Evolutionary conservation across 2,797 vertebrate genomes (phyloP), one percentile per base, ranked within the genome.

Genomic region (Tapirus indicus): DNA sequence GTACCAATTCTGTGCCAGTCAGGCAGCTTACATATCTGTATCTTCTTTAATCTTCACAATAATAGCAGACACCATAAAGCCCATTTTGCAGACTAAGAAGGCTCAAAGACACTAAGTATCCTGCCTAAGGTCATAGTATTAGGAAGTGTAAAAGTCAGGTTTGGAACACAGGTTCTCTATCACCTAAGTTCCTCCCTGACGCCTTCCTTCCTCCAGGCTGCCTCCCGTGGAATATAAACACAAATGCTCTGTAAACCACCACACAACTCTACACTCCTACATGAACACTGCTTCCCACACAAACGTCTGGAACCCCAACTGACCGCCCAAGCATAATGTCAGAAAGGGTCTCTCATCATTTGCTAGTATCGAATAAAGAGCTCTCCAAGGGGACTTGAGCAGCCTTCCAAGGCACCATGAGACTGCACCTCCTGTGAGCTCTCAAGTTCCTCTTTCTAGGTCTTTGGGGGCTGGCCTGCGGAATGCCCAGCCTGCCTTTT

Each of bases 361-460:
- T 54, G 32, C n/a, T 47, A 32, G 16, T 27, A 38, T 5, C 49
- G 25, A 94, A 72, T 56, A 17, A 96, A 94, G 72, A 87, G 23
- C 35, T 74, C 74, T 49, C 66, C 47, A 44, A 89, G 32, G 58
- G n/a, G 25, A 8, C 38, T 2, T 0, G 0, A 88, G 77, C 38
- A 72, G 75, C 41, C 27, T 49, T 97, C 92, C 83, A 38, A 44
- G 96, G 29, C 23, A 47, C 54, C 64, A 41, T 13, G 71, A 66
- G 27, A 68, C 77, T 54, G 3, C 18, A 25, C 47, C 44, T 93
- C 80, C 75, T 20, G 9, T 14, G 20, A 71, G 38, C 38, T 9
- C 71, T 95, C 52, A 23, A 1, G 20, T 89, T 91, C 82, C 74
- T 92, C 68, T 94, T 82, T 89, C 84, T 64, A 32, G 21, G 35